Conservation (phyloP, 1,140 invertebrate genomes). For the Heliconius himera region DNA sequence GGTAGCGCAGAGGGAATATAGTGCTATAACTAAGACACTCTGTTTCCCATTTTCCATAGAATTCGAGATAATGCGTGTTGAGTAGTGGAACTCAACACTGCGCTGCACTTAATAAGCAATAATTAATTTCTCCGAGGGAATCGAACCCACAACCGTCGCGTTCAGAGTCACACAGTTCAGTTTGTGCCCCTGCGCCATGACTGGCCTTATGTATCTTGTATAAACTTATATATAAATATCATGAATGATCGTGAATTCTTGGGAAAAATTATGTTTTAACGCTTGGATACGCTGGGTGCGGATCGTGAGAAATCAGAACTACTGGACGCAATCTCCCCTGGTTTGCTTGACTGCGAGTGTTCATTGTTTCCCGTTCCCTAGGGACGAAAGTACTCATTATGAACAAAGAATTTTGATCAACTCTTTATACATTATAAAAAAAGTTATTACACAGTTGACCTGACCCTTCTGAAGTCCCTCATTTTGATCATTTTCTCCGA, state of each 20-base stretch:
- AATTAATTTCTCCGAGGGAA: too few relatives aligned
- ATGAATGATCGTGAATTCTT: constrained; percentile 22
- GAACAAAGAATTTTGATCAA: background rate
- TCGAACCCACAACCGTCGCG: too few relatives aligned
- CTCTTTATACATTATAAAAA: constrained; percentile 3
- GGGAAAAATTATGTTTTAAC: constrained; percentile 19
- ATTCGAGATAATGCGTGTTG: too few relatives aligned
- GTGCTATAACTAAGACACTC: too few relatives aligned
- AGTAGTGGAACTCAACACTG: too few relatives aligned
- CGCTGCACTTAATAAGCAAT: too few relatives aligned
- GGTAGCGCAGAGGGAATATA: too few relatives aligned
- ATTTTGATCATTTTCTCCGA: background rate
- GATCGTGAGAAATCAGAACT: constrained; percentile 34
- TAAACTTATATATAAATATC: background rate
- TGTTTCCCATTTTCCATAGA: too few relatives aligned
- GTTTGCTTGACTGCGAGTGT: constrained; percentile 19
- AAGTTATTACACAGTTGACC: background rate
- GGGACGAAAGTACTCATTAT: constrained; percentile 9
- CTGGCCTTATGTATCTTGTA: too few relatives aligned
- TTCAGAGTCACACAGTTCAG: too few relatives aligned
- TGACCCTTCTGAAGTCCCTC: background rate
- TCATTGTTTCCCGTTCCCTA: constrained; percentile 22
- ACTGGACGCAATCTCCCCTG: constrained; percentile 21
- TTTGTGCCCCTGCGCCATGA: too few relatives aligned
- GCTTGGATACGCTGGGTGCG: constrained; percentile 34